Percentiles rank a stretch among this genome's conserved stretches.
Conservation (phyloP, 1,140 invertebrate genomes). For the silkworm (Bombyx mori) region DNA sequence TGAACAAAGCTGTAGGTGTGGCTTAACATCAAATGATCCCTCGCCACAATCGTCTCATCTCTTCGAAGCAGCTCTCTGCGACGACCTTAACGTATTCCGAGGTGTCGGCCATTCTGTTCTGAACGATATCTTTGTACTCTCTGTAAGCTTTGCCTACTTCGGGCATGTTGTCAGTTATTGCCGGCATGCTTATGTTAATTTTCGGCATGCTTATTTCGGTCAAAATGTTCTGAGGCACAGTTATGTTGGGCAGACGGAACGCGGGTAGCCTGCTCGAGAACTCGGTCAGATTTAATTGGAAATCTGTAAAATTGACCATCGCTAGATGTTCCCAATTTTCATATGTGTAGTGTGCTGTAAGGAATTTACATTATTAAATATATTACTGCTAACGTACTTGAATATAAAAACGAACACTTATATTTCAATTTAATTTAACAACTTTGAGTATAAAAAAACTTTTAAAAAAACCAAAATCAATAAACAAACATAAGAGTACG, state of each 20-base stretch:
- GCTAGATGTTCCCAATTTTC: conserved; percentile 59
- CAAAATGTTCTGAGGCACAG: conserved; percentile 21
- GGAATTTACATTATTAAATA: conserved; percentile 19
- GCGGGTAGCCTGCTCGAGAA: conserved; percentile 35
- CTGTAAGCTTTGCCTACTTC: conserved; percentile 49
- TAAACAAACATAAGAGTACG: too few species aligned
- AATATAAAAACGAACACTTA: too few species aligned
- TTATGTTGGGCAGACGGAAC: conserved; percentile 41
- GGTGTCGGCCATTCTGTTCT: conserved; percentile 50
- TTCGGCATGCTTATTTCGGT: conserved; percentile 36
- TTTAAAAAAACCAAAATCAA: too few species aligned
- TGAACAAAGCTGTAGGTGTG: too few species aligned
- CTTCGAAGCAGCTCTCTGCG: conserved; percentile 51
- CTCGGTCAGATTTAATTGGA: conserved; percentile 43
- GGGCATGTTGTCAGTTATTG: conserved; percentile 36
- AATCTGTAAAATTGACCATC: conserved; percentile 57
- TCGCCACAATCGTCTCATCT: conserved; percentile 46
- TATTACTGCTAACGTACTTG: too few species aligned
- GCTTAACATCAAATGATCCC: conserved; percentile 39
- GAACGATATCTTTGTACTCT: conserved; percentile 56
- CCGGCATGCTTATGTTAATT: conserved; percentile 51
- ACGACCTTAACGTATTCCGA: conserved; percentile 51
- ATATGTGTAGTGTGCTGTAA: conserved; percentile 66
- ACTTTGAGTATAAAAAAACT: too few species aligned
- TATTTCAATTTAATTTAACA: too few species aligned